Conservation (phyloP, 2,113 vertebrate genomes). For the Pavo muticus region DNA sequence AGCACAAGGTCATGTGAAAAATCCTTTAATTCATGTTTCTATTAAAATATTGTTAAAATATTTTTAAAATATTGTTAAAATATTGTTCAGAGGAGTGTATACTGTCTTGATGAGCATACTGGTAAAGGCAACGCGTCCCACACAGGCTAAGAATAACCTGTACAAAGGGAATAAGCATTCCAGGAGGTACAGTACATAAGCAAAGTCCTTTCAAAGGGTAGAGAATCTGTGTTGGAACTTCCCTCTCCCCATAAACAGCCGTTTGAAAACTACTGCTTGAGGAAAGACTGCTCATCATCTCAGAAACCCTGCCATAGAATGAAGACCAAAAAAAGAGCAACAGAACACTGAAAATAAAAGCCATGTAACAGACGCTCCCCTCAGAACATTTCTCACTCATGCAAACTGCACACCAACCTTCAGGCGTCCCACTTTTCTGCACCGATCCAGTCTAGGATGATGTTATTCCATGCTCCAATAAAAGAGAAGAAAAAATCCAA, state of each 20-base stretch:
- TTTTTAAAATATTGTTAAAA: not conserved
- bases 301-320: not conserved
- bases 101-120: not conserved
- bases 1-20: not conserved
- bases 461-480: not conserved
- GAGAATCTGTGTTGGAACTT: not conserved
- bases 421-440: not conserved
- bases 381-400: not conserved
- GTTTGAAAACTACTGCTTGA: conserved; percentile 31
- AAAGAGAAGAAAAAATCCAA: not conserved
- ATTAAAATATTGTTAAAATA: not conserved
- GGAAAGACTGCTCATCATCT: not conserved
- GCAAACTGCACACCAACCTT: not conserved
- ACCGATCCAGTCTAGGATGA: not conserved
- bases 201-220: not conserved
- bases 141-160: not conserved
- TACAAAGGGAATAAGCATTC: not conserved
- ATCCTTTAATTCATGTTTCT: not conserved
- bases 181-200: not conserved
- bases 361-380: not conserved
- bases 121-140: not conserved
- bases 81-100: not conserved
- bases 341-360: not conserved
- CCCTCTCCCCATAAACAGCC: conserved; percentile 2
- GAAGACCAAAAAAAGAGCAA: not conserved